Evolutionary conservation across 2,888 invertebrate species (phyloP).

Genomic region (Chelonus formosanus): DNA sequence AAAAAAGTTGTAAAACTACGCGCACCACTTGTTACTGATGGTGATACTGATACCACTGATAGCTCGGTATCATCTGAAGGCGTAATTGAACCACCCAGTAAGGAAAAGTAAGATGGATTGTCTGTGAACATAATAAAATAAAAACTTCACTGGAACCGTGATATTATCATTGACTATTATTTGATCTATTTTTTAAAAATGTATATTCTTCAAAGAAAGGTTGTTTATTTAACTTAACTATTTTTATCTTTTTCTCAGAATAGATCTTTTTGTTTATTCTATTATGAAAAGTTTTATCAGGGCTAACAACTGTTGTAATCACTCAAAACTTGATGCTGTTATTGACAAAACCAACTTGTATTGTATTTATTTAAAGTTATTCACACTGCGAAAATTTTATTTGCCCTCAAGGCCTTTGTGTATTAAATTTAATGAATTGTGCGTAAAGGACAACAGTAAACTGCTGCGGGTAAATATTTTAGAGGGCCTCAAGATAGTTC

Average conservation of each 20-base stretch:
- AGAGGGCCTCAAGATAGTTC: conserved; percentile 38
- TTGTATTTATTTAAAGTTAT: neutral
- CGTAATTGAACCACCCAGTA: conserved; percentile 66
- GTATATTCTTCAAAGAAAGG: too few species aligned
- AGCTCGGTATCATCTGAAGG: conserved; percentile 27
- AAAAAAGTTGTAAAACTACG: conserved; percentile 55
- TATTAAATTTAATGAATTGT: conserved; percentile 7
- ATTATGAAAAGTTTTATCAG: too few species aligned
- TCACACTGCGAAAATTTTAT: neutral
- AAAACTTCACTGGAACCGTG: too few species aligned
- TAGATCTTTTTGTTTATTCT: too few species aligned
- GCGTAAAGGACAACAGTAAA: conserved; percentile 16
- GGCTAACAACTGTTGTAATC: too few species aligned
- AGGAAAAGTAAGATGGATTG: conserved; percentile 81
- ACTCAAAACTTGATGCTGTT: too few species aligned
- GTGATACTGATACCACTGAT: conserved; percentile 31
- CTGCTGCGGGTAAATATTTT: conserved; percentile 24
- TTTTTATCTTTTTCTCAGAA: too few species aligned
- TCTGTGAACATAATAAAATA: conserved; percentile 69
- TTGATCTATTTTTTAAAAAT: too few species aligned
- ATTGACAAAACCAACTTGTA: too few species aligned
- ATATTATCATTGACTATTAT: too few species aligned
- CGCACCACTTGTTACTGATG: conserved; percentile 35
- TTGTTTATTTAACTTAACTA: too few species aligned
- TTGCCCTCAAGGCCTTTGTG: too few species aligned